Evolutionary conservation across 2,113 vertebrate genomes (phyloP).

Genomic region (Aspiorhynchus laticeps): DNA sequence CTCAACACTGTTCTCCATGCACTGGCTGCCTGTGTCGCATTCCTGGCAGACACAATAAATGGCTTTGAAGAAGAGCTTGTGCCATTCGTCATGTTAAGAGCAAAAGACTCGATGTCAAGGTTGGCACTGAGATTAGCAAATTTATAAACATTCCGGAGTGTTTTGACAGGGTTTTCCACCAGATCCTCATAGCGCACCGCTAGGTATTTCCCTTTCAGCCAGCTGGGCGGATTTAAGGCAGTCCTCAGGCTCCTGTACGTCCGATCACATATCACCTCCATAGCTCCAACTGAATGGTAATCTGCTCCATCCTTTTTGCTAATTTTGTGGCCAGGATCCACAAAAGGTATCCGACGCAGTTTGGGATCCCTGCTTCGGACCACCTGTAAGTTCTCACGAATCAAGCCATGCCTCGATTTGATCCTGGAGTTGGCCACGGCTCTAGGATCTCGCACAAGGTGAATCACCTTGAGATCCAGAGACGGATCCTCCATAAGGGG

Average conservation of each 20-base stretch:
- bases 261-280: slow-evolving; percentile 97
- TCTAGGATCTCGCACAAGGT: slow-evolving; percentile 92
- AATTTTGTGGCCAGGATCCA: slow-evolving; percentile 89
- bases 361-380: slow-evolving; percentile 93
- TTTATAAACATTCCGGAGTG: slow-evolving; percentile 84
- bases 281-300: slow-evolving; percentile 95
- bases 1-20: slow-evolving; percentile 95
- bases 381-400: slow-evolving; percentile 96
- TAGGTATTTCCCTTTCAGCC: slow-evolving; percentile 95
- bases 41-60: slow-evolving; percentile 93
- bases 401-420: slow-evolving; percentile 93
- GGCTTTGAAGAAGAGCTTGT: slow-evolving; percentile 93
- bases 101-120: slow-evolving; percentile 92
- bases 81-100: slow-evolving; percentile 96
- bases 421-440: slow-evolving; percentile 96
- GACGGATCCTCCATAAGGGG: slow-evolving; percentile 92
- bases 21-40: slow-evolving; percentile 92
- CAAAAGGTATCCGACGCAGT: slow-evolving; percentile 90
- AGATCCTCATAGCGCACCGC: slow-evolving; percentile 96
- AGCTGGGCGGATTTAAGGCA: slow-evolving; percentile 88
- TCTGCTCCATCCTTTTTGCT: slow-evolving; percentile 89
- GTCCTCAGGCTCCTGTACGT: slow-evolving; percentile 92
- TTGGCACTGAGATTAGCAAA: slow-evolving; percentile 90
- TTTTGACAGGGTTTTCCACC: slow-evolving; percentile 92
- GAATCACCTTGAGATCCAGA: slow-evolving; percentile 94